Percentiles rank a stretch among this genome's conserved stretches.
These are phyloP conservation scores for Gallinago stenura DNA, from an alignment of 2,797 vertebrate genomes.

Conservation along the genomic window DNA sequence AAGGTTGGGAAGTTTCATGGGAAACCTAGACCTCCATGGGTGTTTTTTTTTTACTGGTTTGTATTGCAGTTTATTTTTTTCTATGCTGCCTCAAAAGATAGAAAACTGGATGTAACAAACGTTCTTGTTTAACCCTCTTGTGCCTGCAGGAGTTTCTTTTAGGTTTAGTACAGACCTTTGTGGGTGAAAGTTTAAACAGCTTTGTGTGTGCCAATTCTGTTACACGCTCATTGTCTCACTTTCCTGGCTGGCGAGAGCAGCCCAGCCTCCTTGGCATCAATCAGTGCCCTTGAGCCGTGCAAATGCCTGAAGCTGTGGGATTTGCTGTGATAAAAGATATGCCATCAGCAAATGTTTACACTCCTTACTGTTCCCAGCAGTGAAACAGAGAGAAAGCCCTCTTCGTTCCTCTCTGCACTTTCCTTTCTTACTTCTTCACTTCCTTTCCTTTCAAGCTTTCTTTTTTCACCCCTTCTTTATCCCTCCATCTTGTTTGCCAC, in stretches of 20 bases:
- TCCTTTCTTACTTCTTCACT: not conserved
- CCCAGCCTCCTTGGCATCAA: constrained; percentile 24
- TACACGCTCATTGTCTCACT: constrained; percentile 12
- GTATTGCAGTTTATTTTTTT: not conserved
- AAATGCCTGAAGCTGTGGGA: constrained; percentile 42
- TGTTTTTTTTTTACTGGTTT: not conserved
- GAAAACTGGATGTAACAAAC: not conserved
- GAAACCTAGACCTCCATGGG: not conserved
- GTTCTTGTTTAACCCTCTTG: not conserved
- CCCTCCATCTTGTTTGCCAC: not conserved
- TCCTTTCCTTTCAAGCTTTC: not conserved
- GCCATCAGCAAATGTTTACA: constrained; percentile 55
- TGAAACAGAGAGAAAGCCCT: not conserved
- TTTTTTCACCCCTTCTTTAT: not conserved
- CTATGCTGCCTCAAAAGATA: not conserved
- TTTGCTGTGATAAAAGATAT: constrained; percentile 43
- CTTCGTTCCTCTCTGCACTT: not conserved
- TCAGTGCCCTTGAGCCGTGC: constrained; percentile 5
- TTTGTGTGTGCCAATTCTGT: not conserved
- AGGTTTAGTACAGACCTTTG: not conserved
- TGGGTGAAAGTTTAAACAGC: not conserved
- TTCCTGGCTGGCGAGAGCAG: not conserved
- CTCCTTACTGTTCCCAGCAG: constrained; percentile 21
- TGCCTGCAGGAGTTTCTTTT: not conserved
- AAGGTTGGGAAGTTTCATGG: not conserved